A percentile compares a stretch with the other conserved stretches of the same genome.
These are phyloP conservation scores for Nymphalis urticae DNA, from an alignment of 2,888 invertebrate genomes.

Conservation along the genomic window DNA sequence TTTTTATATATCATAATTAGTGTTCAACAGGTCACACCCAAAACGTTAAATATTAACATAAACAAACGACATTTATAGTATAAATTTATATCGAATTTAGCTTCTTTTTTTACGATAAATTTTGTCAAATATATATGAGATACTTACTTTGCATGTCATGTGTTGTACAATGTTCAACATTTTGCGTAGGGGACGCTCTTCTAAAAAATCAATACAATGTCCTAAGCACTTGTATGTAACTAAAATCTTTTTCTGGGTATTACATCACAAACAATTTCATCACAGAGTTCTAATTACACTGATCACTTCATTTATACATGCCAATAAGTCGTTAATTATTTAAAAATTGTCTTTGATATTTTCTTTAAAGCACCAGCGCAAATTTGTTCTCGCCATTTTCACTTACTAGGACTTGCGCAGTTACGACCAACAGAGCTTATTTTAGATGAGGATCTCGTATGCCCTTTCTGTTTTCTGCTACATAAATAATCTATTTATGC, in stretches of 20 bases:
- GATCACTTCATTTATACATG: background rate
- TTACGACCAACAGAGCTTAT: background rate
- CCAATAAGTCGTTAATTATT: slow-evolving; percentile 3
- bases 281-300: slow-evolving; percentile 5
- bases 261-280: slow-evolving; percentile 9
- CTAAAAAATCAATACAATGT: slow-evolving; percentile 15
- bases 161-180: slow-evolving; percentile 15
- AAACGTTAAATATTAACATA: too few species aligned
- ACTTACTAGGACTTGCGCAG: slow-evolving; percentile 19
- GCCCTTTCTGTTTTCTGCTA: too few species aligned
- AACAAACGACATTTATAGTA: too few species aligned
- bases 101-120: background rate
- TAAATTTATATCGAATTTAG: background rate
- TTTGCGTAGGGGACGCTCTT: slow-evolving; percentile 11
- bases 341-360: slow-evolving; percentile 14
- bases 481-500: too few species aligned
- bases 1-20: too few species aligned
- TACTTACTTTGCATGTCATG: slow-evolving; percentile 19
- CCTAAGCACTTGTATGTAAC: background rate
- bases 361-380: slow-evolving; percentile 15
- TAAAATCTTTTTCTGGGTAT: background rate
- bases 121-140: background rate
- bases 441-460: background rate
- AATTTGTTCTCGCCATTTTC: slow-evolving; percentile 22
- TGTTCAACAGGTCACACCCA: too few species aligned